Conservation (phyloP, 2,888 invertebrate species). For the Tuta absoluta region DNA sequence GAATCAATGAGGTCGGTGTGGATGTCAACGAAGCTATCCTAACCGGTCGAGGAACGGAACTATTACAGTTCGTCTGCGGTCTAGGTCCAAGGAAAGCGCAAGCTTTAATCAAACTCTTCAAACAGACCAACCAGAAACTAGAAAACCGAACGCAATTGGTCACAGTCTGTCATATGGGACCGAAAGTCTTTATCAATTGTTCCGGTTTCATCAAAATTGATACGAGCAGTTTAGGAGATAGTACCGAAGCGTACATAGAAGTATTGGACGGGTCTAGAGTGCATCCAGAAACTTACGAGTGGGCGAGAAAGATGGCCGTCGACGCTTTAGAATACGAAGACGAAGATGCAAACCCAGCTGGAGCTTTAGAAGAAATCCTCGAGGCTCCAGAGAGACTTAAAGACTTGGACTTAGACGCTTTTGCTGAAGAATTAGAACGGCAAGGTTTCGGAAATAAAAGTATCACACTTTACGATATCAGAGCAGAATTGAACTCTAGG, state of each 20-base stretch:
- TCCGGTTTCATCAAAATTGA: slow-evolving; percentile 99
- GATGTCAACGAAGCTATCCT: slow-evolving; percentile 97
- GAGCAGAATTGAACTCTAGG: slow-evolving; percentile 95
- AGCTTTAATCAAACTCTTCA: slow-evolving; percentile 91
- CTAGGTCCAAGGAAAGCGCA: slow-evolving; percentile 97
- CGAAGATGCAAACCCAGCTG: slow-evolving; percentile 97
- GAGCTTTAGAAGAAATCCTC: slow-evolving; percentile 97
- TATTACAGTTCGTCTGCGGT: slow-evolving; percentile 98
- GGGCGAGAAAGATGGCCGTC: slow-evolving; percentile 99
- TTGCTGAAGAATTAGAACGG: slow-evolving; percentile 97
- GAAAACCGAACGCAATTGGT: slow-evolving; percentile 98
- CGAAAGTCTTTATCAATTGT: slow-evolving; percentile 99
- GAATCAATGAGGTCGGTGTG: slow-evolving; percentile 98
- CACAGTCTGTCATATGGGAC: slow-evolving; percentile 97
- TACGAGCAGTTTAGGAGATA: slow-evolving; percentile 95
- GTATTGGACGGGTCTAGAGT: slow-evolving; percentile 98
- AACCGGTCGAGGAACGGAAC: slow-evolving; percentile 91
- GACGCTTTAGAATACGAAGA: slow-evolving; percentile 99
- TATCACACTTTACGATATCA: slow-evolving; percentile 97
- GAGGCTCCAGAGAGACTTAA: slow-evolving; percentile 96
- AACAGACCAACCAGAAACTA: slow-evolving; percentile 94
- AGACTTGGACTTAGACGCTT: slow-evolving; percentile 98
- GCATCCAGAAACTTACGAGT: slow-evolving; percentile 99
- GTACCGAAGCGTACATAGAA: slow-evolving; percentile 97
- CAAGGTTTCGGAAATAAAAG: slow-evolving; percentile 94